Percentiles rank a stretch among this genome's conserved stretches.
These are phyloP conservation scores for Clinocottus analis DNA, from an alignment of 2,113 vertebrate genomes.

Conservation along the genomic window DNA sequence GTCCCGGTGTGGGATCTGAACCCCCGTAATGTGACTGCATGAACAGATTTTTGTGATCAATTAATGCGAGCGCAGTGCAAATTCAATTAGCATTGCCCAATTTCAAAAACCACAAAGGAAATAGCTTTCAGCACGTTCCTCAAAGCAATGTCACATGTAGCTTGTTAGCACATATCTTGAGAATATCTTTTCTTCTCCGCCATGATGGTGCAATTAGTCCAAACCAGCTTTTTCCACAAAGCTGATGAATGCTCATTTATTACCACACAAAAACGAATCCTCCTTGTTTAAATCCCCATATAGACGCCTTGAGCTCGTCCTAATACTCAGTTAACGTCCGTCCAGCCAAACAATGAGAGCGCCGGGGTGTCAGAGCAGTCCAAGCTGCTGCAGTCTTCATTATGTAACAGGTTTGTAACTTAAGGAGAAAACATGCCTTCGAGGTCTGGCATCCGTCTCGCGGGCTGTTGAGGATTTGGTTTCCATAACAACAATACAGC, in stretches of 20 bases:
- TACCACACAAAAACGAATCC: not conserved
- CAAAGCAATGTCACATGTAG: too few species aligned
- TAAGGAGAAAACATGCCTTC: constrained; percentile 8
- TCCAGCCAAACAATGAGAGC: constrained; percentile 1
- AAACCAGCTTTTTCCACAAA: not conserved
- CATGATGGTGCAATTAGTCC: not conserved
- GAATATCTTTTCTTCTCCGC: too few species aligned
- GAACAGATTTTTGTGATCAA: too few species aligned
- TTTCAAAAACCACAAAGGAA: not conserved
- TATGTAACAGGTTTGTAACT: constrained; percentile 17
- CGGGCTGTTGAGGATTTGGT: constrained; percentile 12
- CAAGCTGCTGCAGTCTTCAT: not conserved
- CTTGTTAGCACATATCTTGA: too few species aligned
- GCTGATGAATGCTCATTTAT: too few species aligned
- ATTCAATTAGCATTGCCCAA: not conserved
- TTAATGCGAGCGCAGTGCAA: not conserved
- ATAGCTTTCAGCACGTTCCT: too few species aligned
- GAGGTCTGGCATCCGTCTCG: constrained; percentile 20
- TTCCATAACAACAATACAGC: constrained; percentile 8
- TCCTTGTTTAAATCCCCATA: not conserved
- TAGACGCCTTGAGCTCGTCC: not conserved
- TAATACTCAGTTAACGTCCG: not conserved
- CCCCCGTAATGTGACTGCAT: not conserved
- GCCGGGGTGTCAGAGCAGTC: not conserved
- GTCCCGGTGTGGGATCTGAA: not conserved